Percentiles rank a stretch among this genome's conserved stretches.
Conservation (phyloP, 2,113 vertebrate species). For the Ageneiosus marmoratus region DNA sequence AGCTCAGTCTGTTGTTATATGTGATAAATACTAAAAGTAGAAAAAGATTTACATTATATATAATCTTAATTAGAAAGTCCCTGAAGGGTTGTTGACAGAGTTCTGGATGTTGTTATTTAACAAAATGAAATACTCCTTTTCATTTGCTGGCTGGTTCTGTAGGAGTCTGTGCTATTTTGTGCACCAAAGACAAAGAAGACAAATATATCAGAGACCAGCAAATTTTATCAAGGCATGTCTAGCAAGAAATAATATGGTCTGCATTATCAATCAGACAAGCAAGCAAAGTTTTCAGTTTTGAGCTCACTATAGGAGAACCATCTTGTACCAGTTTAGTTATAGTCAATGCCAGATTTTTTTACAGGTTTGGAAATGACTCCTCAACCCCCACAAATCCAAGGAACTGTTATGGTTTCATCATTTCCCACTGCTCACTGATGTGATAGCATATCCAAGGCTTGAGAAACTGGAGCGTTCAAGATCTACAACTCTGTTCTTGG, state of each 20-base stretch:
- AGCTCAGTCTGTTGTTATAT: background rate
- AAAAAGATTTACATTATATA: background rate
- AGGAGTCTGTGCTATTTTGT: background rate
- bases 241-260: background rate
- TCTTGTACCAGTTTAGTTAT: background rate
- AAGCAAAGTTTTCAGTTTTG: background rate
- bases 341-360: background rate
- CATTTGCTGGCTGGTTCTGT: background rate
- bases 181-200: constrained; percentile 4
- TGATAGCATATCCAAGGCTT: background rate
- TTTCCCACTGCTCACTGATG: background rate
- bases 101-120: background rate
- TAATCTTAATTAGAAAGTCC: background rate
- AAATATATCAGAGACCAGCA: background rate
- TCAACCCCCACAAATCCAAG: background rate
- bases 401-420: background rate
- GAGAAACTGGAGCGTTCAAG: background rate
- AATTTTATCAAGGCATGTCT: background rate
- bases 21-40: background rate
- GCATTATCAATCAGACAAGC: background rate
- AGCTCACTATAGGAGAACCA: background rate
- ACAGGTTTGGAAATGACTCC: background rate
- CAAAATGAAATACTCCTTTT: background rate
- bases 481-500: background rate
- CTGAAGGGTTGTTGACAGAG: background rate